These are phyloP conservation scores for Pelecanus crispus DNA, from an alignment of 2,113 vertebrate genomes.

Conservation along the genomic window DNA sequence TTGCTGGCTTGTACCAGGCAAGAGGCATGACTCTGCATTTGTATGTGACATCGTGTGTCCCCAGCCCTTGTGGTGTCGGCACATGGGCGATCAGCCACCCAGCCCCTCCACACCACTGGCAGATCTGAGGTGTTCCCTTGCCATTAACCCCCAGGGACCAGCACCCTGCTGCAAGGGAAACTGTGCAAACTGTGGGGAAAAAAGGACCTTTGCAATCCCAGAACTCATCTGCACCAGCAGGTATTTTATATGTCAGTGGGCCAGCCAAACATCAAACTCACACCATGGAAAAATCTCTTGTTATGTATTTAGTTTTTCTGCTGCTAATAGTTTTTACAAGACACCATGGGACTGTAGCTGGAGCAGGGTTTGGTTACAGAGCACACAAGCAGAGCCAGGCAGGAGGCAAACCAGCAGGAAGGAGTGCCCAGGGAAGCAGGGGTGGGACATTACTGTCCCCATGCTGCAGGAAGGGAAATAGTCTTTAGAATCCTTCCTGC, in stretches of 20 bases:
- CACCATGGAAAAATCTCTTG: fast-evolving
- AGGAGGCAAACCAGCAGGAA: neutral
- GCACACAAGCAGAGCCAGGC: neutral
- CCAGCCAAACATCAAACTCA: neutral
- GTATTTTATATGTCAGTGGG: neutral
- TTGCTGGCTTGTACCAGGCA: neutral
- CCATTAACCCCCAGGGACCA: neutral
- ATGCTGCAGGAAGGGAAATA: neutral
- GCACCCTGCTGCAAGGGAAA: neutral
- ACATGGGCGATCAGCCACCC: fast-evolving
- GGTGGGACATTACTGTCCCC: neutral
- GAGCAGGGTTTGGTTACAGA: neutral
- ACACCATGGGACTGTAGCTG: neutral
- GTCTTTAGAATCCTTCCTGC: neutral
- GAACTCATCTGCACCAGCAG: neutral
- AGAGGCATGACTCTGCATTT: neutral
- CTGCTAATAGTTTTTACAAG: neutral
- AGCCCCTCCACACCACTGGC: fast-evolving
- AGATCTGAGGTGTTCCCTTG: neutral
- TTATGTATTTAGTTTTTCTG: neutral
- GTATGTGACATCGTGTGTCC: fast-evolving
- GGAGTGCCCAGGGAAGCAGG: neutral
- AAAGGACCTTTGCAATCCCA: neutral
- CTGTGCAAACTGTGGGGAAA: fast-evolving
- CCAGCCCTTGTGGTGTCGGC: fast-evolving